Percentiles rank a stretch among this genome's conserved stretches.
These are phyloP conservation scores for Lepidochrysops patricia DNA, from an alignment of 2,888 invertebrate genomes.

Conservation along the genomic window DNA sequence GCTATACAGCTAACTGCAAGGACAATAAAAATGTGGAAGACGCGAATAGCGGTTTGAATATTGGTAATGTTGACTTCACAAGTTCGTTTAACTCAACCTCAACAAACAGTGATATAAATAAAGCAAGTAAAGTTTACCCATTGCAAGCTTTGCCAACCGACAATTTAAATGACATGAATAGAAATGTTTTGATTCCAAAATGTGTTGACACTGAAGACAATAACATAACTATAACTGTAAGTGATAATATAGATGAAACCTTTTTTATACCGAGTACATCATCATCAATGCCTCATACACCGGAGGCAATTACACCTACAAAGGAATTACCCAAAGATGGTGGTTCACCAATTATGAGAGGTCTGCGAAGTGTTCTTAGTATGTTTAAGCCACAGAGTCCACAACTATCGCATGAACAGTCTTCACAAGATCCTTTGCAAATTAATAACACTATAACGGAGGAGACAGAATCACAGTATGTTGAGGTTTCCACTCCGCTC, in stretches of 20 bases:
- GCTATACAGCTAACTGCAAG: slow-evolving; percentile 41
- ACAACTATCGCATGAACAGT: slow-evolving; percentile 38
- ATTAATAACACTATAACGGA: not conserved
- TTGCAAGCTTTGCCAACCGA: slow-evolving; percentile 43
- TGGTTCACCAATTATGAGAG: slow-evolving; percentile 61
- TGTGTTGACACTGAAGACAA: slow-evolving; percentile 36
- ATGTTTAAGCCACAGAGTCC: slow-evolving; percentile 65
- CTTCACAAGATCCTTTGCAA: slow-evolving; percentile 19
- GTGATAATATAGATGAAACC: slow-evolving; percentile 46
- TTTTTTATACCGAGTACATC: slow-evolving; percentile 48
- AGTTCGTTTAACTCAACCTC: slow-evolving; percentile 49
- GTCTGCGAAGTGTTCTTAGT: slow-evolving; percentile 57
- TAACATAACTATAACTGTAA: slow-evolving; percentile 40
- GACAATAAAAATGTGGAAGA: slow-evolving; percentile 38
- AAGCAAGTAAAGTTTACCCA: slow-evolving; percentile 45
- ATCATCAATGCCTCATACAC: slow-evolving; percentile 48
- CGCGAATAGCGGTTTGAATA: slow-evolving; percentile 32
- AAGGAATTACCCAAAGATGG: slow-evolving; percentile 49
- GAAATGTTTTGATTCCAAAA: slow-evolving; percentile 34
- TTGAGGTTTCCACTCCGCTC: slow-evolving; percentile 51
- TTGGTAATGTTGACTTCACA: slow-evolving; percentile 44
- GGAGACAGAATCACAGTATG: slow-evolving; percentile 20
- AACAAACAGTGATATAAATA: slow-evolving; percentile 40
- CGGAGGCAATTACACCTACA: slow-evolving; percentile 59
- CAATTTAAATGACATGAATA: slow-evolving; percentile 34